These are phyloP conservation scores for Hyperopisus bebe DNA, from an alignment of 2,113 vertebrate species.

Conservation along the genomic window DNA sequence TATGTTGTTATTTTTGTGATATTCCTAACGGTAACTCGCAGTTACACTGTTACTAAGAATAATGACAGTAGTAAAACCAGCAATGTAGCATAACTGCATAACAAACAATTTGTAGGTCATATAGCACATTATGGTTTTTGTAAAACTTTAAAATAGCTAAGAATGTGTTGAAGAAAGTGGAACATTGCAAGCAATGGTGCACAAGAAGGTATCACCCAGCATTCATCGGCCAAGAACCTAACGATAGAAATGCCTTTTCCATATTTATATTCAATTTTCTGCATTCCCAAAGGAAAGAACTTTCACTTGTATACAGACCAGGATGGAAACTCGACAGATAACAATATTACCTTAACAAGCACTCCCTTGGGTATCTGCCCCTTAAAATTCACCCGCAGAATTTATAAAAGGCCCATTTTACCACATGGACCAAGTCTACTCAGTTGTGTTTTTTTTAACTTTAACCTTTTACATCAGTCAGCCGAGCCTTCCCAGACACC, in stretches of 20 bases:
- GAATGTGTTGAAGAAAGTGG: not conserved
- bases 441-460: not conserved
- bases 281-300: not conserved
- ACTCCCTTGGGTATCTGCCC: not conserved
- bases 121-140: not conserved
- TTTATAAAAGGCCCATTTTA: not conserved
- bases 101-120: not conserved
- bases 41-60: not conserved
- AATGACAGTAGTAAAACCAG: not conserved
- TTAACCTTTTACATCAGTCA: not conserved
- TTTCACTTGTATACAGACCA: not conserved
- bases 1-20: conserved; percentile 4
- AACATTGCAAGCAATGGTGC: not conserved
- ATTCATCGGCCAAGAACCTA: not conserved
- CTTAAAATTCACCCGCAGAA: not conserved
- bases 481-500: not conserved
- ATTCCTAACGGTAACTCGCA: not conserved
- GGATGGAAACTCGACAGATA: not conserved
- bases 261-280: not conserved
- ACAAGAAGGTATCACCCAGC: not conserved
- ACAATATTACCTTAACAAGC: not conserved
- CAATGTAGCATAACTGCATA: not conserved
- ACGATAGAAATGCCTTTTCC: not conserved
- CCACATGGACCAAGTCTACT: not conserved
- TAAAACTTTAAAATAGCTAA: conserved; percentile 2